Evolutionary conservation across 2,888 invertebrate genomes (phyloP).

Genomic region (Agrochola circellaris): DNA sequence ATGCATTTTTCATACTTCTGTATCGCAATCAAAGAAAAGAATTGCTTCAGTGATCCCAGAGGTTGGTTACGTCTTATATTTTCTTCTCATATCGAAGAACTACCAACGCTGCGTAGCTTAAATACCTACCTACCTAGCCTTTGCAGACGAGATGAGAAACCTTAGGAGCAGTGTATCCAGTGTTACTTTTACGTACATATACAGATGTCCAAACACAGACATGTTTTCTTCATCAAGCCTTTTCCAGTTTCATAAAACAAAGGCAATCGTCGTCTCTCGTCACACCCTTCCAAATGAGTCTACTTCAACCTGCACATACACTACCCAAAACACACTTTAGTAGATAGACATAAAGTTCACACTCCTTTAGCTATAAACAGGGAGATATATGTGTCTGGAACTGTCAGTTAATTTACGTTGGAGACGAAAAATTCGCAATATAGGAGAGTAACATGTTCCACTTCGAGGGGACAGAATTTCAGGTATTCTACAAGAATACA

Average conservation of each 20-base stretch:
- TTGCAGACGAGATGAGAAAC: conserved; percentile 40
- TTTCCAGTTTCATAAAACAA: conserved; percentile 73
- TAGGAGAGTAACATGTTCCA: conserved; percentile 68
- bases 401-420: conserved; percentile 72
- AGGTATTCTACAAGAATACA: conserved; percentile 58
- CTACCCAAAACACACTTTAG: conserved; percentile 48
- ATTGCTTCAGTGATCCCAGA: conserved; percentile 36
- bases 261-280: conserved; percentile 55
- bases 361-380: conserved; percentile 57
- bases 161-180: conserved; percentile 21
- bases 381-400: conserved; percentile 26
- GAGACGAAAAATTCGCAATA: conserved; percentile 73
- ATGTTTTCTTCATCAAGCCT: conserved; percentile 76
- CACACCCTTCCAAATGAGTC: conserved; percentile 64
- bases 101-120: conserved; percentile 13
- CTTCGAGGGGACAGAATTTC: conserved; percentile 60
- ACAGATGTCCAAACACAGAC: conserved; percentile 41
- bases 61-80: conserved; percentile 16
- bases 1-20: conserved; percentile 23
- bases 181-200: conserved; percentile 20
- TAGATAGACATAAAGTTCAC: conserved; percentile 57
- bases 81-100: conserved; percentile 21
- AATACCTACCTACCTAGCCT: conserved; percentile 48
- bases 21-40: conserved; percentile 32
- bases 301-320: conserved; percentile 38